Evolutionary conservation across 2,113 vertebrate genomes (phyloP), one percentile per base, ranked within the genome.

Genomic region (Halcyon malimbica): DNA sequence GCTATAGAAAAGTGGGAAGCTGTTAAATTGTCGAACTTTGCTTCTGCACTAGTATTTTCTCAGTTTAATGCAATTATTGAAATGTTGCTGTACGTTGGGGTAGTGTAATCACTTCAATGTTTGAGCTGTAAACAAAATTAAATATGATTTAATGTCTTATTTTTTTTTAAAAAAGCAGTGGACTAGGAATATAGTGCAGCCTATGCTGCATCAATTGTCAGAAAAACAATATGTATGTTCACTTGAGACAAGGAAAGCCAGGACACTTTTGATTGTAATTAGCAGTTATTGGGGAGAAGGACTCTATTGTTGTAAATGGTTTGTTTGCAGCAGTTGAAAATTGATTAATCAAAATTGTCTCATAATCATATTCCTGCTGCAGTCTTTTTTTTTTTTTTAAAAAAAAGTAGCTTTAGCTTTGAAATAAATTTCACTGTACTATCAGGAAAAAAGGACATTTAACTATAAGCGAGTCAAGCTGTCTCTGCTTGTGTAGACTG

Each of bases 21-120:
- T 57, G 69, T 97, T 64, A 96, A 97, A 90, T 88, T 94, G 11
- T 98, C 96, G 97, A 97, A 98, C 78, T 99, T 98, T 59, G 97
- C 98, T 17, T 97, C 87, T 10, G 46, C 96, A 3, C 92, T 98
- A 33, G 87, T 98, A 81, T 98, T 97, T 95, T 96, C 95, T 87
- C 96, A 95, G 37, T 96, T 91, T 63, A 97, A 97, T 92, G 54
- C 85, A 23, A 93, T 98, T 83, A 81, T 97, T 88, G 89, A 98
- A 80, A 96, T 97, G 54, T 91, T 97, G 75, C 63, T 94, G 10
- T 97, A 97, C 96, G 51, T 60, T 23, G 8, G 97, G 96, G 96
- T 98, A 81, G 62, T 24, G 9, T 44, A 33, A 82, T 92, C 37
- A n/a, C 76, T 73, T 44, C 28, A 44, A 65, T 68, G n/a, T 19